Evolutionary conservation across 1,140 invertebrate species (phyloP), one percentile per base, ranked within the genome.

Genomic region (Drosophila grimshawi): DNA sequence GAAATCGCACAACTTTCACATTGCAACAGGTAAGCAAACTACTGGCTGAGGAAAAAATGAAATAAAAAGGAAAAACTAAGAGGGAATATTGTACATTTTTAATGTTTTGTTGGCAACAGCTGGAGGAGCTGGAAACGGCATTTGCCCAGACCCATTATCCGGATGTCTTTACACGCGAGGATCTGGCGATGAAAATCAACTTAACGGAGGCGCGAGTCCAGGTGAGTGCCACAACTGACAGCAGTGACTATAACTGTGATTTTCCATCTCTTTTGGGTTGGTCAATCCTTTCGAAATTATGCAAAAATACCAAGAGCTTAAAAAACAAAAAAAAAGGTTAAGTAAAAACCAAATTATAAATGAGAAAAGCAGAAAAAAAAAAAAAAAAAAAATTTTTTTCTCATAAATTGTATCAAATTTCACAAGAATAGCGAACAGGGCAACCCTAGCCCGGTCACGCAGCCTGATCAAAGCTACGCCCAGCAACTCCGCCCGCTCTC

Each of bases 81-180:
- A 30, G 19, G 19, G 35, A 62, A 61, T 29, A 35, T 37, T 32
- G 49, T 89, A 49, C 78, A 89, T 86, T 78, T 74, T 85, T 86
- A 72, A 88, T 88, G 52, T 10, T 41, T 45, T 4, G 3, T 10
- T 32, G 27, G 32, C 56, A 65, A 57, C 59, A 92, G 96, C 93
- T 99, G 89, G 98, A 99, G 93, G 98, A 99, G 93, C 93, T 99
- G 86, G 98, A 99, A 93, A 98, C 97, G 80, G 98, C 98, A 52
- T 99, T 99, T 93, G 96, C 97, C 61, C 97, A 98, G 93, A 99
- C 98, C 29, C 98, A 99, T 93, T 99, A 99, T 92, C 98, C 98
- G 5, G 98, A 99, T 93, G 98, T 99, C 57, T 99, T 99, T 93
- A 99, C 97, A 1, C 94, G 98, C 80, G 98, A 99, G 93, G 98